A percentile compares a stretch with the other conserved stretches of the same genome.
phyloP scores from a whole-genome alignment of 2,113 vertebrate genomes.

The Phyllostomus discolor region DNA sequence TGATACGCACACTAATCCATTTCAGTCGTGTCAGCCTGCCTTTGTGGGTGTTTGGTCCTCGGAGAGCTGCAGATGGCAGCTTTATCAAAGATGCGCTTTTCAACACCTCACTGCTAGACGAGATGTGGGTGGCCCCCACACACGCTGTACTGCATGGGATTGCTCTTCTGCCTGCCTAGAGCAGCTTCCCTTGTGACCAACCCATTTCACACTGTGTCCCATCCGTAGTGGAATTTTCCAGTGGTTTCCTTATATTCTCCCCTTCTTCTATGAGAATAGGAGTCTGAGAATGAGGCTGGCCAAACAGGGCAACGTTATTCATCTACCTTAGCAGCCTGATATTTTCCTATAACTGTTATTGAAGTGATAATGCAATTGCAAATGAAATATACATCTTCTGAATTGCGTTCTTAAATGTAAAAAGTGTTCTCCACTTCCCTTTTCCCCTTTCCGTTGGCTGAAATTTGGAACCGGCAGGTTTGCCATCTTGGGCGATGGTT shows the following conservation, averaged over 20 bases:
- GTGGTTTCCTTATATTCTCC: neutral
- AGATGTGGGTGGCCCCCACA: neutral
- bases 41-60: slow-evolving; percentile 57
- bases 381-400: neutral
- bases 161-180: neutral
- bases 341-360: neutral
- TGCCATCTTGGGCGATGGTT: neutral
- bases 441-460: neutral
- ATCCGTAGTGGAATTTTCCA: neutral
- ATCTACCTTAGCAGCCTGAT: neutral
- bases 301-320: neutral
- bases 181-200: neutral
- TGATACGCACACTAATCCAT: slow-evolving; percentile 65
- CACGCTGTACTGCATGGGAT: neutral
- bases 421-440: rapidly evolving
- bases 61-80: neutral
- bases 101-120: slow-evolving; percentile 32
- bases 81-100: slow-evolving; percentile 57
- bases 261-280: neutral
- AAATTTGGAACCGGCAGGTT: neutral
- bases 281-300: neutral
- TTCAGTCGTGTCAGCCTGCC: slow-evolving; percentile 66
- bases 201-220: neutral
- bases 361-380: neutral
- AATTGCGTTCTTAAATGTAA: neutral